These are phyloP conservation scores for Pseudomyrmex pallidus DNA, from an alignment of 1,140 invertebrate species.

Conservation along the genomic window DNA sequence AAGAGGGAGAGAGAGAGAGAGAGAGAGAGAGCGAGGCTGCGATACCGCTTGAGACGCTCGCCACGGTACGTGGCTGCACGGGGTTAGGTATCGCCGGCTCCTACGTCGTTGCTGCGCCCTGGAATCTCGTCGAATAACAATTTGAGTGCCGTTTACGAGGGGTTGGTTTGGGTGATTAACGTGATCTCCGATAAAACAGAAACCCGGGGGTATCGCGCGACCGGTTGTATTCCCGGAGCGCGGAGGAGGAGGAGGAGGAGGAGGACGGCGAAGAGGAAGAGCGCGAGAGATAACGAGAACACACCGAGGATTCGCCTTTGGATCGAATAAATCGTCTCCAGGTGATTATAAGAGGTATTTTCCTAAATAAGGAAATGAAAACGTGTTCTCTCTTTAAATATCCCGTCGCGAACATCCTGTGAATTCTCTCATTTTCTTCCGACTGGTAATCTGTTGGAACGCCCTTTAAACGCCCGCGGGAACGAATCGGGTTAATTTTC, in stretches of 20 bases:
- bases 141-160: slow-evolving; percentile 52
- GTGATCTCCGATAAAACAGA: slow-evolving; percentile 54
- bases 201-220: slow-evolving; percentile 46
- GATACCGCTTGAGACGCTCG: slow-evolving; percentile 8
- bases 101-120: not conserved
- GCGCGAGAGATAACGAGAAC: slow-evolving; percentile 31
- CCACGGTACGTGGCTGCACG: slow-evolving; percentile 2
- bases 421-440: slow-evolving; percentile 14
- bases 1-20: not conserved
- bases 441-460: slow-evolving; percentile 34
- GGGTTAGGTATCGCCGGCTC: not conserved
- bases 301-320: slow-evolving; percentile 34
- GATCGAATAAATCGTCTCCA: slow-evolving; percentile 43
- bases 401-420: slow-evolving; percentile 13
- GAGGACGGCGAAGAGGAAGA: not conserved
- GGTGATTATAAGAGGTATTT: slow-evolving; percentile 39
- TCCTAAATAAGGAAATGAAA: slow-evolving; percentile 57
- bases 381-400: slow-evolving; percentile 26
- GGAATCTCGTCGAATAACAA: slow-evolving; percentile 58
- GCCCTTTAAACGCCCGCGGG: slow-evolving; percentile 29
- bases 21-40: not conserved
- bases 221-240: slow-evolving; percentile 43
- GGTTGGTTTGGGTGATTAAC: slow-evolving; percentile 48
- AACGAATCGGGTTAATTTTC: slow-evolving; percentile 57
- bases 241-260: not conserved